These are phyloP conservation scores for Oreonectes daqikongensis DNA, from an alignment of 2,797 vertebrate genomes.

Conservation along the genomic window DNA sequence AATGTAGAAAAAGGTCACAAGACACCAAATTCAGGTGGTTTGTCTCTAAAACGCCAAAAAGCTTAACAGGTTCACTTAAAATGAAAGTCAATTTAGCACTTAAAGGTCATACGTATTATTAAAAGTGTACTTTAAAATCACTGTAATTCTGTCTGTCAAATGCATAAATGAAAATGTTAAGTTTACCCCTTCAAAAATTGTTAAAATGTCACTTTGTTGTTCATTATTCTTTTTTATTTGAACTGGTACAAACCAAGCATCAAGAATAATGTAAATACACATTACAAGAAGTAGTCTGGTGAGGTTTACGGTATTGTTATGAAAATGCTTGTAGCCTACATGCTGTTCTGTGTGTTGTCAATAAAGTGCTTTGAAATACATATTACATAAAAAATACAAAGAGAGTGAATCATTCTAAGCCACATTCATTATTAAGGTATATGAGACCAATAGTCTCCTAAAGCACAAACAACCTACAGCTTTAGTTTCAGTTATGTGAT, in stretches of 20 bases:
- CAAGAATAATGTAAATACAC: background rate
- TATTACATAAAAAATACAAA: background rate
- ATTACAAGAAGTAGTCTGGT: background rate
- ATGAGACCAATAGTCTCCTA: too few relatives aligned
- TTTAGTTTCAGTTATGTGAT: too few relatives aligned
- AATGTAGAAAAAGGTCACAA: background rate
- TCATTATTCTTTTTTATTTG: background rate
- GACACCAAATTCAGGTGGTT: background rate
- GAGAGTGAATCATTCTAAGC: background rate
- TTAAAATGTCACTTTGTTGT: background rate
- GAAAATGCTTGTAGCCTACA: slow-evolving; percentile 11
- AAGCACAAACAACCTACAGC: too few relatives aligned
- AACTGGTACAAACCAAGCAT: background rate
- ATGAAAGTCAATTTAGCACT: background rate
- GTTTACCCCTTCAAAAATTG: background rate
- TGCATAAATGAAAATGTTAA: too few relatives aligned
- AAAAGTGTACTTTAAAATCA: too few relatives aligned
- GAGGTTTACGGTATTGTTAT: background rate
- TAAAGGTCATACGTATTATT: too few relatives aligned
- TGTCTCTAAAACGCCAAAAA: background rate
- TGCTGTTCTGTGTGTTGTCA: slow-evolving; percentile 3
- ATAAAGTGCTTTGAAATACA: slow-evolving; percentile 8
- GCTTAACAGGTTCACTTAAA: background rate
- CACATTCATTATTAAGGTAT: too few relatives aligned
- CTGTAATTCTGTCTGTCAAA: too few relatives aligned